Percentiles rank a stretch among this genome's conserved stretches.
Conservation (phyloP, 1,140 invertebrate genomes). For the Brachionus rotundiformis region DNA sequence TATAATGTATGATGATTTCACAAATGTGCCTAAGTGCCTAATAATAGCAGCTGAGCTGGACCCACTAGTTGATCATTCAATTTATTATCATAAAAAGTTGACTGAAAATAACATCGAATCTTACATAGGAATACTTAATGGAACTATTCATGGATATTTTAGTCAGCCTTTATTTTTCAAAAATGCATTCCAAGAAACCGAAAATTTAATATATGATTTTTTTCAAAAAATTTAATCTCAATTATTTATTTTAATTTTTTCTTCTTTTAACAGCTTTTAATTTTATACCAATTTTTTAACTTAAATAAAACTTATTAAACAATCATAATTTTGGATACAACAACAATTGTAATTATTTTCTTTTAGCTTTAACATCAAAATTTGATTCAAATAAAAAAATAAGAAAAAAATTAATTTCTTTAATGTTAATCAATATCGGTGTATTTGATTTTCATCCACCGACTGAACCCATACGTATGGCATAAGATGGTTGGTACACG, state of each 20-base stretch:
- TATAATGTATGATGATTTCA: conserved; percentile 5
- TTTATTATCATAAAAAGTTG: conserved; percentile 32
- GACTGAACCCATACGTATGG: conserved; percentile 47
- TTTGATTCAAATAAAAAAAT: background rate
- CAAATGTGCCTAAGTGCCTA: conserved; percentile 5
- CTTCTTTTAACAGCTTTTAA: no score
- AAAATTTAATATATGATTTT: conserved; percentile 12
- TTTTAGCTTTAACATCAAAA: no score
- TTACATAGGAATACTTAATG: conserved; percentile 13
- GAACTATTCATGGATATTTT: conserved; percentile 50
- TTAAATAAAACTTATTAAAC: no score
- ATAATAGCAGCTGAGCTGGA: conserved; percentile 48
- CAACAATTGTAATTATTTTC: no score
- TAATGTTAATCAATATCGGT: background rate
- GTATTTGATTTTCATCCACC: background rate
- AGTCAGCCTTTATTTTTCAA: conserved; percentile 15
- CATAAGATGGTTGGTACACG: conserved; percentile 19
- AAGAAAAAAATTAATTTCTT: no score
- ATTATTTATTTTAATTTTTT: no score
- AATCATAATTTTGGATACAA: no score
- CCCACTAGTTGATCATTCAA: conserved; percentile 25
- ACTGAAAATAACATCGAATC: background rate
- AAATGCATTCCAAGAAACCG: conserved; percentile 5
- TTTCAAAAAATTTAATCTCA: conserved; percentile 2
- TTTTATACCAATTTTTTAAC: no score